Base-by-base conservation (phyloP, 2,797 vertebrate species). In the Sebastes hubbsi region DNA sequence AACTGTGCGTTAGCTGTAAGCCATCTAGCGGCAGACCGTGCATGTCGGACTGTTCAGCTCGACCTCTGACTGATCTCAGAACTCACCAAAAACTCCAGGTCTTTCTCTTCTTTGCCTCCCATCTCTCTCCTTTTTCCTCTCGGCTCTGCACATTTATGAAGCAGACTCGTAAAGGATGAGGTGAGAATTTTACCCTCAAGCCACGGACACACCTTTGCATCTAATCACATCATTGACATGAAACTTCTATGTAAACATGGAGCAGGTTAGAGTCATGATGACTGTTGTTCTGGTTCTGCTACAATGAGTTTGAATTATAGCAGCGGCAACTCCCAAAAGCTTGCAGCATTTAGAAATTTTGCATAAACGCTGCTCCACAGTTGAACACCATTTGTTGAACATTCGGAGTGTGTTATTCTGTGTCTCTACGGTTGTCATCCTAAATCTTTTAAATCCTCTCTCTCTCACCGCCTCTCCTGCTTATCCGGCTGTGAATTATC, bases 401-500 rank as follows among this genome's bases (percentile, higher is more conserved):
- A 25, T 22, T 32, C 36, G 0, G 20, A 27, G 16, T 73, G 16
- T 14, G 16, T 60, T 27, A 29, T 38, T 58, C 22, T 11, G 24
- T 25, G 16, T 72, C 30, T 32, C 11, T 56, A 13, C 25, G 20
- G 36, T 9, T 71, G 58, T 30, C 38, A 55, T 64, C 24, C 3
- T 3, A 8, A 38, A 42, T 61, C 71, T 68, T 52, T 60, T 20
- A 64, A 60, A 63, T 12, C 13, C 38, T 63, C 24, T 22, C 29
- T 1, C 49, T 77, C 12, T 62, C 56, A 10, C 20, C 46, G 16
- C 8, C 55, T 52, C 74, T 61, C 20, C 60, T 52, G 78, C 69
- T 78, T 63, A 86, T 70, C 69, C 62, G 1, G 73, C 83, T 87
- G 86, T 60, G 81, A 81, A n/a, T 77, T 16, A 90, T 68, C 18